Evolutionary conservation across 2,888 invertebrate genomes (phyloP), one percentile per base, ranked within the genome.

Genomic region (Drosophila greeni): DNA sequence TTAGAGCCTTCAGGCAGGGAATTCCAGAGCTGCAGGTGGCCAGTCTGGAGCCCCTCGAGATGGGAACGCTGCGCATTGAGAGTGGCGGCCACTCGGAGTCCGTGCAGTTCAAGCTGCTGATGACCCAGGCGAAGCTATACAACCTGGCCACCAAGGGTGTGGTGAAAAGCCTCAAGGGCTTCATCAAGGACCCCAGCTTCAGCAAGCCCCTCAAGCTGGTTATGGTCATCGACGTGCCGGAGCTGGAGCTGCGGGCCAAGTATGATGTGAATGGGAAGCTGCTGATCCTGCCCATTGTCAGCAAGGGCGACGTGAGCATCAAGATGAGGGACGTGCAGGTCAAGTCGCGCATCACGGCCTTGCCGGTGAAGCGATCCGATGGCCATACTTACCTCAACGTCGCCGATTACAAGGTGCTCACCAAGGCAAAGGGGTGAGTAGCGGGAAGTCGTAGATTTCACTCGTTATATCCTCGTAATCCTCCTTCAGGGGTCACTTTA

Each of bases 201-300:
- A 71, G 45, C 5, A 77, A 77, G 20, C 78, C 84, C 2, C 45
- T 85, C 31, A 75, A 73, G 43, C n/a, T 86, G 0, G 26, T 24
- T 3, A 39, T 66, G 33, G 40, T 55, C 2, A 23, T 69, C 0
- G 24, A 7, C 0, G n/a, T 62, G 3, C 52, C 73, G 0, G 40
- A 49, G 3, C n/a, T 82, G 3, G 73, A 66, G 34, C 48, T 86
- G 23, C 68, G 39, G 7, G 71, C 84, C 18, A 61, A 82, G 14
- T 86, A 86, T 45, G 76, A 79, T 9, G 72, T 84, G 5, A 64
- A 66, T 8, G 86, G 86, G 16, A 80, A 76, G 40, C 55, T 86
- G 1, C 55, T 86, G 8, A 59, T 86, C 1, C 37, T 86, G 37
- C 86, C 86, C 4, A 65, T 86, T 1, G 48, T 56, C 5, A 77